Evolutionary conservation across 2,888 invertebrate genomes (phyloP), one percentile per base, ranked within the genome.

Genomic region (Phytoseiulus persimilis): DNA sequence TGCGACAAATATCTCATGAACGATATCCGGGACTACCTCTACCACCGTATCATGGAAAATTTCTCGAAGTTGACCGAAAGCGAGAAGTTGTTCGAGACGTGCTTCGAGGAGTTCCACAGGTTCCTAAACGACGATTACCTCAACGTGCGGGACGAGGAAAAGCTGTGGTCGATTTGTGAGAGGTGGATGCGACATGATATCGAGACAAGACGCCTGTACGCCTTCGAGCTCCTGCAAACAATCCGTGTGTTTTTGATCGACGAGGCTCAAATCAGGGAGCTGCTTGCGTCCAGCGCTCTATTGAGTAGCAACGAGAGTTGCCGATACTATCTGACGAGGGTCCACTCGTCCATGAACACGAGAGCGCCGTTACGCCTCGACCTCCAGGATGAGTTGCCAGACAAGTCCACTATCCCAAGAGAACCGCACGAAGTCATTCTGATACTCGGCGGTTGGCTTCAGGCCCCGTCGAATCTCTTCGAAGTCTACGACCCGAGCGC

Each of bases 101-200:
- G 32, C 33, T 87, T 87, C 87, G 87, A 87, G 28, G 87, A 87
- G 87, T 87, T 87, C 31, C n/a, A 39, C 87, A 45, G 33, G n/a
- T 87, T 87, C 39, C 11, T 87, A 28, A 87, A 45, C 33, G 87
- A 87, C 14, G 87, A 87, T 14, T 45, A 33, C 18, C 39, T 87
- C 2, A 87, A 87, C 87, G 87, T 87, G 28, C 87, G 87, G 39
- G 87, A 87, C 87, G 87, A 87, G 87, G 87, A 87, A 9, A 87
- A 87, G 18, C 39, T 87, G 3, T 87, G 87, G 39, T 45, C 32
- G 28, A 45, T 87, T 6, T 87, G 87, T 31, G 87, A 39, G 31
- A n/a, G 87, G n/a, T 87, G 87, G 87, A 87, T 87, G n/a, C 39
- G 45, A 39, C 87, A 87, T 45, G 45, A 87, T 6, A 11, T 87